phyloP scores from a whole-genome alignment of 2,797 vertebrate genomes.

The Trachops cirrhosus region DNA sequence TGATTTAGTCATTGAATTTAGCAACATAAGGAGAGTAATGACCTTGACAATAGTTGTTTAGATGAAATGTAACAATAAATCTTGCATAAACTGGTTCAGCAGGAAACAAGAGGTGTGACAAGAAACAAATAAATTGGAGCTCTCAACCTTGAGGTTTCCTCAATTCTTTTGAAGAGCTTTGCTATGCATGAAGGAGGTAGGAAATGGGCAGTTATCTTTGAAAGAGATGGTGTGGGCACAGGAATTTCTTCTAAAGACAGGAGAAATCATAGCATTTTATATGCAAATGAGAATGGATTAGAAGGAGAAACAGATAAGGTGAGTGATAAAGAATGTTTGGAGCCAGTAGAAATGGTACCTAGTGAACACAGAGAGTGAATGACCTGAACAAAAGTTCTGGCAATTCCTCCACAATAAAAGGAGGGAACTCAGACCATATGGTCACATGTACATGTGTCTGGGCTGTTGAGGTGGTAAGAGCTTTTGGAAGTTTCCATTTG shows the following conservation, averaged over 20 bases:
- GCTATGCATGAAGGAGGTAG: not conserved
- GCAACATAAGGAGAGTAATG: not conserved
- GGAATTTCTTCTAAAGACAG: not conserved
- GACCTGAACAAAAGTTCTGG: not conserved
- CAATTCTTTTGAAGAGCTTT: not conserved
- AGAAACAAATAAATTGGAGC: not conserved
- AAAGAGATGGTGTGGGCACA: not conserved
- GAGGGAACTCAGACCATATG: not conserved
- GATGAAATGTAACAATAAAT: not conserved
- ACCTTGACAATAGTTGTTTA: not conserved
- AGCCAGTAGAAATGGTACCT: not conserved
- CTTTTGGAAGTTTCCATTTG: slow-evolving; percentile 6
- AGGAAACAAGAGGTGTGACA: not conserved
- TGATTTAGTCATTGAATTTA: not conserved
- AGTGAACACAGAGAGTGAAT: not conserved
- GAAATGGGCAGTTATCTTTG: not conserved
- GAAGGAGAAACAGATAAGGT: not conserved
- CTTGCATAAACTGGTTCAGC: not conserved
- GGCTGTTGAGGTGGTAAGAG: not conserved
- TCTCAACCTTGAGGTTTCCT: not conserved
- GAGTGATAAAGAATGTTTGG: not conserved
- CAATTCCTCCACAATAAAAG: not conserved
- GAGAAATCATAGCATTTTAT: not conserved
- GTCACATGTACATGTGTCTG: not conserved
- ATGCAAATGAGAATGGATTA: not conserved